Conservation (phyloP, 2,113 vertebrate species). For the Pseudorhombus dupliciocellatus region DNA sequence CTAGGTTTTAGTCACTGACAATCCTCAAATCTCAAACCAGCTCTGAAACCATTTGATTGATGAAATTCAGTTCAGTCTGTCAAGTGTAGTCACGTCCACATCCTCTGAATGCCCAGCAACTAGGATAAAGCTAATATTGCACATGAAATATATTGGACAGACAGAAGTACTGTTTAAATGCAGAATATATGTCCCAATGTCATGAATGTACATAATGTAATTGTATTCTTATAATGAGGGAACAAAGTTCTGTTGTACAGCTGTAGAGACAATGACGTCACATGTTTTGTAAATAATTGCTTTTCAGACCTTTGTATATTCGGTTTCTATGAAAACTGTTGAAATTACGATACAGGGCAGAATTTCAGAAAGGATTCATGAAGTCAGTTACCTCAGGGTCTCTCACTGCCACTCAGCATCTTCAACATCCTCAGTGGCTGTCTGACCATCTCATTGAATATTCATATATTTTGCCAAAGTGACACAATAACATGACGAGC, state of each 20-base stretch:
- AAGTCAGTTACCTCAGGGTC: neutral
- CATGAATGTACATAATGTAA: slow-evolving; percentile 12
- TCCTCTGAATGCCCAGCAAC: neutral
- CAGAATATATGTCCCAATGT: neutral
- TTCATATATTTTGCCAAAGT: too few species aligned
- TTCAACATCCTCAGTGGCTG: too few species aligned
- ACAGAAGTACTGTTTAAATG: slow-evolving; percentile 1
- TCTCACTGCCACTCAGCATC: too few species aligned
- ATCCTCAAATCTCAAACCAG: too few species aligned
- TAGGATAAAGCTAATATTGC: neutral
- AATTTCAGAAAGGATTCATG: neutral
- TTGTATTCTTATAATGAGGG: neutral
- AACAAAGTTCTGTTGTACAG: slow-evolving; percentile 1
- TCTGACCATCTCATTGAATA: too few species aligned
- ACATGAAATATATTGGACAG: neutral
- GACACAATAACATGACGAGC: too few species aligned
- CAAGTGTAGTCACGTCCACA: neutral
- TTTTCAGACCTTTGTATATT: slow-evolving; percentile 57
- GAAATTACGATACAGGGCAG: slow-evolving; percentile 37
- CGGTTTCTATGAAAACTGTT: slow-evolving; percentile 17
- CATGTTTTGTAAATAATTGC: slow-evolving; percentile 45
- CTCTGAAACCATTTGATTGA: neutral
- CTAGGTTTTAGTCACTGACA: too few species aligned
- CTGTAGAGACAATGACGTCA: neutral
- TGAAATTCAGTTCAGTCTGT: neutral